These are phyloP conservation scores for Drosophila chauvacae DNA, from an alignment of 1,140 invertebrate species.

Conservation along the genomic window DNA sequence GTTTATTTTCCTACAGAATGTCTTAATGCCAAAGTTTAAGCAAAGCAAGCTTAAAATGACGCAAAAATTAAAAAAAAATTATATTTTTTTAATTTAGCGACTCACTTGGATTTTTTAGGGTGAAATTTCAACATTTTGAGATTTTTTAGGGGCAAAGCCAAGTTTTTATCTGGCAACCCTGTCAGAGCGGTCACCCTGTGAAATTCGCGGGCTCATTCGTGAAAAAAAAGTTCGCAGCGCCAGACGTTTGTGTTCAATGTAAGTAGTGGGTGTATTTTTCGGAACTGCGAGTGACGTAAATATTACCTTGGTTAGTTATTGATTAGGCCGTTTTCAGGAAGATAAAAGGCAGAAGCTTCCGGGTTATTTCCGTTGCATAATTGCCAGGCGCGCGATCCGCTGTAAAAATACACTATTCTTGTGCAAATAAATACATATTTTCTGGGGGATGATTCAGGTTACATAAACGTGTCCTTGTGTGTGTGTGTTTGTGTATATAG, in stretches of 20 bases:
- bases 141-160: no score
- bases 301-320: conserved; percentile 40
- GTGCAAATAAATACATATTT: conserved; percentile 32
- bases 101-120: no score
- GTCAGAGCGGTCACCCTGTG: not conserved
- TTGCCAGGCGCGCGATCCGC: not conserved
- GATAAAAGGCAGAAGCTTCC: conserved; percentile 20
- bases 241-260: conserved; percentile 76
- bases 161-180: no score
- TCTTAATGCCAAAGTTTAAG: no score
- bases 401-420: conserved; percentile 10
- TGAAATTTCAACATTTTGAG: no score
- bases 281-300: conserved; percentile 66
- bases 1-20: no score
- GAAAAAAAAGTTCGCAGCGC: conserved; percentile 62
- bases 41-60: no score
- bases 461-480: conserved; percentile 70
- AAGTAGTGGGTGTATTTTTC: conserved; percentile 59
- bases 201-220: conserved; percentile 53
- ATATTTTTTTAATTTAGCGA: no score
- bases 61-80: no score
- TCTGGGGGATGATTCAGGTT: conserved; percentile 73
- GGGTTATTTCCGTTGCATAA: conserved; percentile 37
- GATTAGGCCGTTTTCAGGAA: conserved; percentile 6
- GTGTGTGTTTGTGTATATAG: conserved; percentile 18